Evolutionary conservation across 1,140 invertebrate species (phyloP).

Genomic region (Apis mellifera): Amel_HAv3.1 CM009940.2:1734001-1734500

Average conservation of each 20-base stretch:
- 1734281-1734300: not conserved
- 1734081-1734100: constrained; percentile 44
- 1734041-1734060: constrained; percentile 69
- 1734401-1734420: not conserved
- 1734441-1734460: too few relatives aligned
- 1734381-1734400: too few relatives aligned
- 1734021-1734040: constrained; percentile 74
- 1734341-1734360: not conserved
- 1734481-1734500: too few relatives aligned
- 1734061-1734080: constrained; percentile 72
- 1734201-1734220: too few relatives aligned
- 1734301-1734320: not conserved
- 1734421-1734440: not conserved
- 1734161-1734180: constrained; percentile 17
- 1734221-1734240: constrained; percentile 2
- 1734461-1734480: too few relatives aligned
- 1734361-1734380: not conserved
- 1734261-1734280: not conserved
- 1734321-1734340: too few relatives aligned
- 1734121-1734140: constrained; percentile 71
- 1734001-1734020: constrained; percentile 54
- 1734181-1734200: not conserved
- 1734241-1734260: not conserved
- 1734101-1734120: constrained; percentile 73
- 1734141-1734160: constrained; percentile 70